Evolutionary conservation across 2,113 vertebrate species (phyloP), one percentile per base, ranked within the genome.

Genomic region (Chauna torquata): DNA sequence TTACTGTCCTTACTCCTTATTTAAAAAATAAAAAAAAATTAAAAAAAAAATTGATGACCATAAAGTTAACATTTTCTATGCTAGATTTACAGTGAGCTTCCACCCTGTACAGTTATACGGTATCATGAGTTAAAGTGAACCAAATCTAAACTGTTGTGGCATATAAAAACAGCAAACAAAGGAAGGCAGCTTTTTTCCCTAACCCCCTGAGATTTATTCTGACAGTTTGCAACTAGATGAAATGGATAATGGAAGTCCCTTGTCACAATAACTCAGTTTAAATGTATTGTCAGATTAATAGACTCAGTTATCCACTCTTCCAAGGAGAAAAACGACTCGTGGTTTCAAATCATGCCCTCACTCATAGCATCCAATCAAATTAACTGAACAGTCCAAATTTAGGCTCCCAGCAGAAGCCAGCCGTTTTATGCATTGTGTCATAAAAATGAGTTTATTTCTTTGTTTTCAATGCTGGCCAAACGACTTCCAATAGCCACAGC

Each of bases 261-360:
- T 97, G 96, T 97, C 97, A 96, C 82, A 94, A 93, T 97, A 97
- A 92, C 90, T 98, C 96, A 97, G 87, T 86, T 92, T 94, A 95
- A 95, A 92, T 65, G 88, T 88, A 86, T 91, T 96, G 90, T 97
- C 96, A 97, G 91, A 97, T 96, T 95, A 96, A 96, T 96, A 94
- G 91, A 95, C 91, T 96, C 82, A 44, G 92, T 96, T 97, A 95
- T 50, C 88, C 92, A 72, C 94, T 87, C 86, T 93, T 61, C 79
- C 49, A 69, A 92, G 86, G 94, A 95, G 84, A 91, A 96, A 32
- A 93, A 92, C 82, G 84, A 90, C 70, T 92, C 52, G 65, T 88
- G 88, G 65, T 90, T 98, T 95, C 70, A 59, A 88, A 72, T 80
- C 76, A 18, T 83, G 54, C 61, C 61, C 82, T 96, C n/a, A 10